phyloP scores from a whole-genome alignment of 2,113 vertebrate species.

The Dasyurus viverrinus region DNA sequence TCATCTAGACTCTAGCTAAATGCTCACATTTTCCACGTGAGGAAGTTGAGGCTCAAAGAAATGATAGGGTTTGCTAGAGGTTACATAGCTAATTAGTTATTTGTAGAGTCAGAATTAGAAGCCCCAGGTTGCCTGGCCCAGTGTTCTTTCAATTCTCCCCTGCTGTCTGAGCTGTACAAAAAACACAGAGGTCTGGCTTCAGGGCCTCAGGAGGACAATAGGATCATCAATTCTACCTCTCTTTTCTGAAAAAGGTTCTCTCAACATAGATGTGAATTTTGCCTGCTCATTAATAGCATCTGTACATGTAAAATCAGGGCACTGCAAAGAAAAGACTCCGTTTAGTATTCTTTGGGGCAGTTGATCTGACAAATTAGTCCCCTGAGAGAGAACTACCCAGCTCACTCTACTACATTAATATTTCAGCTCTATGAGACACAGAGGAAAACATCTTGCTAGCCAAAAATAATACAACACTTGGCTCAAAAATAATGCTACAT shows the following conservation, averaged over 20 bases:
- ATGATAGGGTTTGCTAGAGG: not conserved
- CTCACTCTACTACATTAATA: slow-evolving; percentile 59
- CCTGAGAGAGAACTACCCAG: slow-evolving; percentile 14
- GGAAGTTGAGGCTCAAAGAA: too few relatives aligned
- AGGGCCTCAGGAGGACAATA: not conserved
- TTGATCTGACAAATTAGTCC: slow-evolving; percentile 62
- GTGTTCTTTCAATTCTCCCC: not conserved
- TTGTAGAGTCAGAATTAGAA: not conserved
- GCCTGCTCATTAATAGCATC: not conserved
- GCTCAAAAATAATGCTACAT: slow-evolving; percentile 63
- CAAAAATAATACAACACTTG: slow-evolving; percentile 72
- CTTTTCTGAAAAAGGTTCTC: not conserved
- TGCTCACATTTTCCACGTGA: not conserved
- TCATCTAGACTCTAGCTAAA: not conserved
- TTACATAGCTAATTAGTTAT: not conserved
- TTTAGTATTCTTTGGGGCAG: slow-evolving; percentile 54
- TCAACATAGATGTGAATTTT: not conserved
- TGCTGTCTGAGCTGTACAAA: not conserved
- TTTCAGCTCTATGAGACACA: slow-evolving; percentile 59
- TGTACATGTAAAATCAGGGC: not conserved
- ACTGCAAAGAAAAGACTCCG: slow-evolving; percentile 37
- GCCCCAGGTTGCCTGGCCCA: not conserved
- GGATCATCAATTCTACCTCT: slow-evolving; percentile 16
- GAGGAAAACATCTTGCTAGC: slow-evolving; percentile 56
- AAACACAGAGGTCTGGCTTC: slow-evolving; percentile 1